Base-by-base conservation (phyloP, 2,113 vertebrate species). In the Muntiacus muntjak region DNA sequence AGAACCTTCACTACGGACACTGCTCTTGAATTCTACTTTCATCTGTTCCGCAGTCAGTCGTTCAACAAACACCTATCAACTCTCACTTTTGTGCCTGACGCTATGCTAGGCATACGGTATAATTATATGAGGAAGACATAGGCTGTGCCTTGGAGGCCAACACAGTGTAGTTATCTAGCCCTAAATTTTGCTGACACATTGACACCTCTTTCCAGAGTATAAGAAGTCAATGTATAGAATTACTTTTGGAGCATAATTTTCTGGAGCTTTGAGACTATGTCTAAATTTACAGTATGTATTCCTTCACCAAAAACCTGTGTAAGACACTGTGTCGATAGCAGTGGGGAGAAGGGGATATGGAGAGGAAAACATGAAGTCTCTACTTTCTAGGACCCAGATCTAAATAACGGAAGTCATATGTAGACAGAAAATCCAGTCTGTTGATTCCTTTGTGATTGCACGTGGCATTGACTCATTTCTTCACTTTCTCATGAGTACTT, bases 401-500 rank as follows among this genome's bases (percentile, higher is more conserved):
- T 28, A n/a, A 91, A 6, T 26, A 15, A 16, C 7, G 19, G 78
- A 60, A 57, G 58, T 71, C n/a, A 3, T 0, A 2, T 1, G 71
- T 4, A 1, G 36, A 55, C 58, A 71, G 60, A n/a, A 81, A 71
- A 17, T 25, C 14, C 25, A 1, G 40, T 26, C 64, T n/a, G 3
- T 4, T 36, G 1, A 6, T 86, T 74, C 26, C 30, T 40, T 12
- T 76, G 54, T 2, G 10, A 19, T 13, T 7, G 4, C 7, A 23
- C 3, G 1, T 36, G 13, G 7, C 55, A 19, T 3, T 57, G 40
- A 21, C 1, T 36, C 40, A 6, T 62, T 74, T 25, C 25, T 57
- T 82, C 30, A 11, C 2, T 85, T 3, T 1, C 1, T 33, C 2
- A 0, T 36, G 28, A 33, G 36, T 36, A 3, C 10, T 83, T 45